Conservation (phyloP, 2,888 invertebrate species). For the Dryomyza anilis region DNA sequence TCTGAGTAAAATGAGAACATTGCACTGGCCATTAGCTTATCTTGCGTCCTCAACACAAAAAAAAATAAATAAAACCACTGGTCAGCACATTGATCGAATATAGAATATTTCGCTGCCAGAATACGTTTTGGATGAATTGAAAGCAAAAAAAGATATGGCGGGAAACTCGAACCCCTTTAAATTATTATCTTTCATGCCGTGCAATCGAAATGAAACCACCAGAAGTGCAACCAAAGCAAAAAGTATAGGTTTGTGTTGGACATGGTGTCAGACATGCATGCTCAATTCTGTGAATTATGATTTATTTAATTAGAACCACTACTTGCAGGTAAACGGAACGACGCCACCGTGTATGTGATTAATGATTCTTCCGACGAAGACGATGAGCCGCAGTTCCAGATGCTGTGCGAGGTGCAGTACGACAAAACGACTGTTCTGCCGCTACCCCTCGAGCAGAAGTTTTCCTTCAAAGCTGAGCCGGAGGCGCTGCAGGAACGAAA, state of each 20-base stretch:
- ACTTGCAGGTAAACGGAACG: too few species aligned
- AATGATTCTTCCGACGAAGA: conserved; percentile 24
- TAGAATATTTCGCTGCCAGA: too few species aligned
- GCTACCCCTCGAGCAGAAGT: conserved; percentile 26
- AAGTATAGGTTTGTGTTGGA: not conserved
- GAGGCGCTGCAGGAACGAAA: not conserved
- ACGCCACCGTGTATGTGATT: too few species aligned
- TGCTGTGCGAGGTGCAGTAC: conserved; percentile 29
- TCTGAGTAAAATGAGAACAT: too few species aligned
- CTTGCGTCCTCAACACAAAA: too few species aligned
- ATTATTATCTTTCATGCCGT: conserved; percentile 17
- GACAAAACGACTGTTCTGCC: conserved; percentile 19
- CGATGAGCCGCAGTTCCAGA: conserved; percentile 25
- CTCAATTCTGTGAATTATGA: not conserved
- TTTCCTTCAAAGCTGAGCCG: conserved; percentile 24
- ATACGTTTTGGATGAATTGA: too few species aligned
- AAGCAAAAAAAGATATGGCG: too few species aligned
- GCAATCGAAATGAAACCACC: conserved; percentile 13
- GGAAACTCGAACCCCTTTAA: conserved; percentile 4
- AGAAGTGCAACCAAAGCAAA: conserved; percentile 11
- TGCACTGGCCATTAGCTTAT: too few species aligned
- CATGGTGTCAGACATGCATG: not conserved
- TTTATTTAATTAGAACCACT: too few species aligned
- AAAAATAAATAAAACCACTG: too few species aligned
- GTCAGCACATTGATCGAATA: too few species aligned